Percentiles rank a stretch among this genome's conserved stretches.
Evolutionary conservation across 2,888 invertebrate genomes (phyloP).

Genomic region (Scaptomyza parva): DNA sequence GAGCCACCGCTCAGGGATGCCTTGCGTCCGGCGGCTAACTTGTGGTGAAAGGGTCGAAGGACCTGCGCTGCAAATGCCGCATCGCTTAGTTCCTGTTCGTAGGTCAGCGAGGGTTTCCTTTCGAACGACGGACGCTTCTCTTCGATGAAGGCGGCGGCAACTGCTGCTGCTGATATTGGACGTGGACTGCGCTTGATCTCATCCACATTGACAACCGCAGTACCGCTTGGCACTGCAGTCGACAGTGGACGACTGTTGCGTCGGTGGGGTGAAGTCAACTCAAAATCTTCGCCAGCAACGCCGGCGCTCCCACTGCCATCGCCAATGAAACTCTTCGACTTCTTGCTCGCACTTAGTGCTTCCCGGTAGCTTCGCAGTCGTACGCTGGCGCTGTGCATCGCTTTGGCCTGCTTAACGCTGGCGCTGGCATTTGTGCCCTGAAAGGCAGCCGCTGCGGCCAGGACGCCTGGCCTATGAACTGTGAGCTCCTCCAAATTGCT

Average conservation of each 20-base stretch:
- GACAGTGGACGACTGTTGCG: constrained; percentile 84
- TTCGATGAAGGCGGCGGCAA: constrained; percentile 82
- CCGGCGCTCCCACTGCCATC: constrained; percentile 74
- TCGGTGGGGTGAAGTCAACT: constrained; percentile 84
- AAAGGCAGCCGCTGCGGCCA: constrained; percentile 83
- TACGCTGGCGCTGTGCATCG: constrained; percentile 84
- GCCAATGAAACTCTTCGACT: constrained; percentile 85
- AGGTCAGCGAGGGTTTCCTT: constrained; percentile 83
- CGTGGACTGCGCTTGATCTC: constrained; percentile 85
- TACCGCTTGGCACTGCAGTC: constrained; percentile 67
- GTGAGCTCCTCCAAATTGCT: constrained; percentile 84
- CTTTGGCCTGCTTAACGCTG: constrained; percentile 83
- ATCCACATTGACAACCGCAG: constrained; percentile 78
- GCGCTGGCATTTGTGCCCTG: constrained; percentile 85
- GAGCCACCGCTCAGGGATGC: constrained; percentile 78
- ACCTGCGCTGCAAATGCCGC: constrained; percentile 84
- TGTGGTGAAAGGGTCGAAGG: constrained; percentile 83
- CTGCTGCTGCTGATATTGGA: constrained; percentile 81
- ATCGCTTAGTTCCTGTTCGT: constrained; percentile 83
- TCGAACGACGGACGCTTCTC: constrained; percentile 84
- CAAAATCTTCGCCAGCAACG: constrained; percentile 78
- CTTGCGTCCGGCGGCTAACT: constrained; percentile 80
- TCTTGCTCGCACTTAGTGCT: constrained; percentile 83
- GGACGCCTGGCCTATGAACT: constrained; percentile 82
- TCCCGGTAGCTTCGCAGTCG: constrained; percentile 84